Evolutionary conservation across 30 jellyfish, hydroid and myxozoan genomes (phyloP).

Genomic region (Rhopilema esculentum): DNA sequence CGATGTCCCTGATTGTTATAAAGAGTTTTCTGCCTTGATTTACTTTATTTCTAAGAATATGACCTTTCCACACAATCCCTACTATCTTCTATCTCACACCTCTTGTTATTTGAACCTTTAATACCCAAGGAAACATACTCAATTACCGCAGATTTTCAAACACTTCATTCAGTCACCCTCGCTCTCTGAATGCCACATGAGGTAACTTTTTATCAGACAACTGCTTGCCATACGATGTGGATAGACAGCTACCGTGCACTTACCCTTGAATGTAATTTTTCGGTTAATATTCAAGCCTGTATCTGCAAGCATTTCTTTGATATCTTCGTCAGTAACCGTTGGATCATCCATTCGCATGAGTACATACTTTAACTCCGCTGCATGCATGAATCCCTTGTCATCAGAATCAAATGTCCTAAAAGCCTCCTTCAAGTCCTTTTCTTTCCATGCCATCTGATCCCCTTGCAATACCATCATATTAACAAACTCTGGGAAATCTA

Average conservation of each 20-base stretch:
- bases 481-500: constrained; percentile 94
- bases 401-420: constrained; percentile 92
- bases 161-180: no score
- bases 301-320: constrained; percentile 78
- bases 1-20: no score
- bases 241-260: neutral
- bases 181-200: no score
- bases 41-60: no score
- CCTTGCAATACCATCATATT: constrained; percentile 94
- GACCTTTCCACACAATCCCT: no score
- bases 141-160: no score
- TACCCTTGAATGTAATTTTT: constrained; percentile 85
- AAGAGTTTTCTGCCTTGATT: no score
- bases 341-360: constrained; percentile 90
- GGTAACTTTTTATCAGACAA: no score
- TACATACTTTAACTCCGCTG: constrained; percentile 91
- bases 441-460: constrained; percentile 98
- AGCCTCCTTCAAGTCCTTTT: constrained; percentile 91
- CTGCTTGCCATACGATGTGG: neutral
- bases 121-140: no score
- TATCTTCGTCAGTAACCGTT: constrained; percentile 63
- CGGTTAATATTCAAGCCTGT: constrained; percentile 79
- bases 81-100: no score
- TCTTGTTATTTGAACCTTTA: no score
- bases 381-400: constrained; percentile 88